Base-by-base conservation (phyloP, 2,888 invertebrate genomes). In the Sylvicola cinctus region DNA sequence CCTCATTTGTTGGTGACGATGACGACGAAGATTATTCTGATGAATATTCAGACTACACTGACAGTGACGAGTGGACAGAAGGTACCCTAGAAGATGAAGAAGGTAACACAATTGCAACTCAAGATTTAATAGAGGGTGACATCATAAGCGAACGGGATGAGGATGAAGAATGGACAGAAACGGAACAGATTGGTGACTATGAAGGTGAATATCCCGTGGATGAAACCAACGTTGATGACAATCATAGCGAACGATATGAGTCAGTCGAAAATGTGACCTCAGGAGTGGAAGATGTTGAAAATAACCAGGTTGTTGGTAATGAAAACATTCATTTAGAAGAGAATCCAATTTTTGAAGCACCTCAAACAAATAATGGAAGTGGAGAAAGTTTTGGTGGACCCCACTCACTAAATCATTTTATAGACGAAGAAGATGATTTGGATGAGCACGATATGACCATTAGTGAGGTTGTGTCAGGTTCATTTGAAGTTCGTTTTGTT, bases 51-150 rank as follows among this genome's bases (percentile, higher is more conserved):
- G 49, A 60, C 20, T 16, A 36, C 13, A 26, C 27, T 7, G 31
- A 58, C 44, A 55, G 57, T 20, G 65, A 66, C 40, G 65, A 65
- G 41, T 61, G 60, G 29, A 59, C 59, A 40, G 66, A 65, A 32
- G 61, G 28, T n/a, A 13, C 28, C 10, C 14, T 60, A 13, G 62
- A 61, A 36, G 56, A 62, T 41, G 54, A 54, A 39, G 40, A 55
- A 44, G 45, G 49, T 41, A 46, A 35, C 39, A 42, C 33, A 44
- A 44, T 34, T n/a, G 26, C 4, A 46, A 43, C 36, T 39, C 31
- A 41, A 17, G 43, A 43, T 32, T 37, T 43, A 40, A 39, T 39
- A 37, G 40, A 42, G 29, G 30, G 47, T 7, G 32, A 32, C 2
- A 23, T 25, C 5, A 14, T 16, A 5, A 12, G 12, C 10, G 16